These are phyloP conservation scores for Poecile montanus DNA, from an alignment of 2,797 vertebrate genomes.

Conservation along the genomic window DNA sequence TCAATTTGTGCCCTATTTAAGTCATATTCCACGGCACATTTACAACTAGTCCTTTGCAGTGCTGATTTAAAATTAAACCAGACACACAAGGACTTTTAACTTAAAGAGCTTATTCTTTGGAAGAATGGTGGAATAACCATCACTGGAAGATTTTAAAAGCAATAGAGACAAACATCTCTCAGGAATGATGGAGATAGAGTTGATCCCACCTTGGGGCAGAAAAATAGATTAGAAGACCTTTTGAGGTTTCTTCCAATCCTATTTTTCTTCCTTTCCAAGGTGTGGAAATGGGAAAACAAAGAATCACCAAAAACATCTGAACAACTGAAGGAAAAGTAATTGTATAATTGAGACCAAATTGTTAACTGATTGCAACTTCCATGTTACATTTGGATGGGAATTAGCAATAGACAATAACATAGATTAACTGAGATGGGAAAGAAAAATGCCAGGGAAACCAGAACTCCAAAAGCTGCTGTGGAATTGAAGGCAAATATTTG, in stretches of 20 bases:
- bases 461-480: background rate
- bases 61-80: background rate
- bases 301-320: background rate
- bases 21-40: background rate
- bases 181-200: background rate
- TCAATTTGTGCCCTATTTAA: background rate
- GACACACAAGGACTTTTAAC: background rate
- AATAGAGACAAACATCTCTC: background rate
- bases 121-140: background rate
- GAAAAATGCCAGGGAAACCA: background rate
- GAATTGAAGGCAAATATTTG: background rate
- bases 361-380: background rate
- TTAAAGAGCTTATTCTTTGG: background rate
- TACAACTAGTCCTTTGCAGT: background rate
- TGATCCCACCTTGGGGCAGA: background rate
- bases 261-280: slow-evolving; percentile 8
- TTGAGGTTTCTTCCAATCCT: background rate
- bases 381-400: background rate
- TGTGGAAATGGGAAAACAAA: background rate
- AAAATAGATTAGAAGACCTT: background rate
- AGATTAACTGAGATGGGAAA: background rate
- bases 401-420: background rate
- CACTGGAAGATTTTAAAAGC: background rate
- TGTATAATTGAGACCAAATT: background rate
- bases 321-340: background rate